A percentile compares a stretch with the other conserved stretches of the same genome.
Conservation (phyloP, 2,797 vertebrate genomes). For the Borostomias antarcticus region DNA sequence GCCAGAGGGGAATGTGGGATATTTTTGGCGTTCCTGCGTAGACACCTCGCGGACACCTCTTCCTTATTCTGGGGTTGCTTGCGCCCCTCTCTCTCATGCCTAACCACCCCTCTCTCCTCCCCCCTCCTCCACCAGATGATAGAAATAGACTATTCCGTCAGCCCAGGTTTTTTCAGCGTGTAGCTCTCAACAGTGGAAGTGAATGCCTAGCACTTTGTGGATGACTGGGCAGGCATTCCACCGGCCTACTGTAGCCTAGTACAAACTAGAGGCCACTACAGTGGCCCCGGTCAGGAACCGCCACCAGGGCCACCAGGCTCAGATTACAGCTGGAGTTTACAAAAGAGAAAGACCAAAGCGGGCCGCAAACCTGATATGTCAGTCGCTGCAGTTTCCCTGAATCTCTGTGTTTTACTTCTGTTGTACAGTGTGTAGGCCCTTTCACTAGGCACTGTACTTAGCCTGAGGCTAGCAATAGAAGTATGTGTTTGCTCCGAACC, state of each 20-base stretch:
- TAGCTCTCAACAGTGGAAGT: constrained; percentile 29
- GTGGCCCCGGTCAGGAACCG: neutral
- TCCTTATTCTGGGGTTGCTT: constrained; percentile 50
- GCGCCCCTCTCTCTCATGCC: constrained; percentile 42
- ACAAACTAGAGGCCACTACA: constrained; percentile 23
- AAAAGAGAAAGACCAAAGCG: neutral
- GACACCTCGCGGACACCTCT: constrained; percentile 46
- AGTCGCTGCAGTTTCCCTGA: neutral
- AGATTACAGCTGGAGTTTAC: constrained; percentile 8
- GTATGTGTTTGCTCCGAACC: no score
- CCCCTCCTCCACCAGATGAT: constrained; percentile 38
- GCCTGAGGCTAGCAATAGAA: no score
- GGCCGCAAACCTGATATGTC: neutral
- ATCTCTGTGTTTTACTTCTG: neutral
- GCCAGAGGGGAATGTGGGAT: constrained; percentile 48
- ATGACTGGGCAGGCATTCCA: constrained; percentile 47
- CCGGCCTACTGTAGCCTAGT: constrained; percentile 11
- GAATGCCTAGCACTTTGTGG: constrained; percentile 35
- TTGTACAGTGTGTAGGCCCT: no score
- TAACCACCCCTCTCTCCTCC: constrained; percentile 29
- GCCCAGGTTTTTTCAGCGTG: constrained; percentile 41
- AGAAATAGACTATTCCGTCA: constrained; percentile 56
- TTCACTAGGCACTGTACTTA: no score
- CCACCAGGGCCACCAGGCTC: no score
- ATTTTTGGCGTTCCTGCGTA: constrained; percentile 58